Conservation (phyloP, 2,888 invertebrate genomes). For the Falcaria lacertinaria region DNA sequence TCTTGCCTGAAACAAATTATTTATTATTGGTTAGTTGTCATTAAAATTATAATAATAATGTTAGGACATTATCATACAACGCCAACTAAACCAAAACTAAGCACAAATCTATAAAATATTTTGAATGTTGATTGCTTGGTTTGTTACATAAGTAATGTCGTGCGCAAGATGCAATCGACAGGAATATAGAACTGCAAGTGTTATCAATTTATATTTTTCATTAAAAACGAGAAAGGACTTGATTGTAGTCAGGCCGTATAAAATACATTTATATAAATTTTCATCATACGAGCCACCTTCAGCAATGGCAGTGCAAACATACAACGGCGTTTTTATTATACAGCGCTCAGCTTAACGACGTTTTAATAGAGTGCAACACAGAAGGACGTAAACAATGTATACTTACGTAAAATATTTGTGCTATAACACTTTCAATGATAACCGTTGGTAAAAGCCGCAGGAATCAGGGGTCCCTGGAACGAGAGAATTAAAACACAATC, state of each 20-base stretch:
- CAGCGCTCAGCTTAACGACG: slow-evolving; percentile 47
- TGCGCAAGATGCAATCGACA: too few relatives aligned
- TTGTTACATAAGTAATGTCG: too few relatives aligned
- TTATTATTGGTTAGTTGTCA: too few relatives aligned
- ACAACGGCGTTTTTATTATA: slow-evolving; percentile 46
- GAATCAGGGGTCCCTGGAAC: slow-evolving; percentile 97
- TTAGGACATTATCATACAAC: too few relatives aligned
- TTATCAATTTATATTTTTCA: too few relatives aligned
- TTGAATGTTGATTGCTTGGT: too few relatives aligned
- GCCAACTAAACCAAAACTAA: too few relatives aligned
- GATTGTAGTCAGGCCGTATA: slow-evolving; percentile 42
- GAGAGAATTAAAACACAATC: slow-evolving; percentile 32
- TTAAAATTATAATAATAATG: too few relatives aligned
- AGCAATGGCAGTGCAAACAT: slow-evolving; percentile 44
- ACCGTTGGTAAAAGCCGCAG: slow-evolving; percentile 99
- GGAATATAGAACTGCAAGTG: too few relatives aligned
- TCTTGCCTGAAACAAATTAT: too few relatives aligned
- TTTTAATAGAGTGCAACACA: slow-evolving; percentile 56
- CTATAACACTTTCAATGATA: slow-evolving; percentile 91
- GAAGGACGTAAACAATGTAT: slow-evolving; percentile 50
- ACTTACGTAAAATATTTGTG: slow-evolving; percentile 78
- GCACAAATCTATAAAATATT: too few relatives aligned
- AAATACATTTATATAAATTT: slow-evolving; percentile 48
- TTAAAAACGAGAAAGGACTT: too few relatives aligned
- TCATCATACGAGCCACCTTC: slow-evolving; percentile 39